Conservation (phyloP, 2,797 vertebrate species). For the Aythya fuligula region DNA sequence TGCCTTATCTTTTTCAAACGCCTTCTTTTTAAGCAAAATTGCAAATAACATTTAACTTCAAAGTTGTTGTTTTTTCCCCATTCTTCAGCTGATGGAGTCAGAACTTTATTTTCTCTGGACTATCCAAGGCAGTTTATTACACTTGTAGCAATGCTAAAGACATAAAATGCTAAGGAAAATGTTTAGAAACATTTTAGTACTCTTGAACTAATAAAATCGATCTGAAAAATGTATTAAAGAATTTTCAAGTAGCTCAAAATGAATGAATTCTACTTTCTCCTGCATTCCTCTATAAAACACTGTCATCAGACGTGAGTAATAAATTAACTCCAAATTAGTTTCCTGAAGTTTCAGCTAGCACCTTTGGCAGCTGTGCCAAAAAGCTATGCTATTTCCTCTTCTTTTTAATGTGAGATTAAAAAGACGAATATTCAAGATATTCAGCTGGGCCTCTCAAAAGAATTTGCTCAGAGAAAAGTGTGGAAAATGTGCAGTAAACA, state of each 20-base stretch:
- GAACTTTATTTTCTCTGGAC: neutral
- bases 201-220: neutral
- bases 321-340: neutral
- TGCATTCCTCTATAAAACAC: neutral
- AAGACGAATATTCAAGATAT: neutral
- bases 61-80: neutral
- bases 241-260: neutral
- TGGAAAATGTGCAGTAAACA: neutral
- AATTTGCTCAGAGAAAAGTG: neutral
- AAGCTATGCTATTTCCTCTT: neutral
- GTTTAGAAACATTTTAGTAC: neutral
- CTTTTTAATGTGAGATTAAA: neutral
- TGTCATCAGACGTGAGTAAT: conserved; percentile 1
- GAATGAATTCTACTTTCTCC: neutral
- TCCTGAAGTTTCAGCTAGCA: neutral
- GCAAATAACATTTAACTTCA: neutral
- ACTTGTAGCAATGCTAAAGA: neutral
- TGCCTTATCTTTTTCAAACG: neutral
- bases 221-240: neutral
- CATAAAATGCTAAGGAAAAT: neutral
- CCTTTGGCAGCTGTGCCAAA: neutral
- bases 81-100: neutral
- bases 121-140: neutral
- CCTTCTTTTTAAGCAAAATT: conserved; percentile 2
- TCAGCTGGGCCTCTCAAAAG: neutral